phyloP scores from a whole-genome alignment of 2,797 vertebrate genomes.

The Pipistrellus nathusii region DNA sequence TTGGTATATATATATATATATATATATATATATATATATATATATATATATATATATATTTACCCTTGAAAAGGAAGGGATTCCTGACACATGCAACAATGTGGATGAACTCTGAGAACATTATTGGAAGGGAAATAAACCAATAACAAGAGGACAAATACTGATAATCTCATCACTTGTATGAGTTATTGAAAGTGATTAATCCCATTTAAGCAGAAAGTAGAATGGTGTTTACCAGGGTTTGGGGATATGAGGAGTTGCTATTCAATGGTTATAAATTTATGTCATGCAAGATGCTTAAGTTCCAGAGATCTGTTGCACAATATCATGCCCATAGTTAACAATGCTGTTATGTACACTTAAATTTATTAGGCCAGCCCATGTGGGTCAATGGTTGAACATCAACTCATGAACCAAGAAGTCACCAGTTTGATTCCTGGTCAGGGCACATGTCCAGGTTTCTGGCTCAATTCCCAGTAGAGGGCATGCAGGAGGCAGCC shows the following conservation, averaged over 20 bases:
- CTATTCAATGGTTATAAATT: background rate
- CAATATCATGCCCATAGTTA: no score
- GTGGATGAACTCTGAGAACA: background rate
- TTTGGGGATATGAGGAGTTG: rapidly evolving
- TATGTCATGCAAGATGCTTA: background rate
- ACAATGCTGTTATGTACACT: background rate
- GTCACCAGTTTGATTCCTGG: no score
- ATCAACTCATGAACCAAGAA: no score
- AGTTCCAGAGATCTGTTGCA: background rate
- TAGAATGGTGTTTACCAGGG: background rate
- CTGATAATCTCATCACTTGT: background rate
- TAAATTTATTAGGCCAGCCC: background rate
- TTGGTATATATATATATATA: no score
- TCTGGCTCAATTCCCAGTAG: no score
- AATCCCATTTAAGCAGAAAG: background rate
- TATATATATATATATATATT: background rate
- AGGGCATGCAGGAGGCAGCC: no score
- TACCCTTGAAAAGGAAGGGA: background rate
- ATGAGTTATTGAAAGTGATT: background rate
- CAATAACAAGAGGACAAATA: background rate
- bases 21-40: no score
- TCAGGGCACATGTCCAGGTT: no score
- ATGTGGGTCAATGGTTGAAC: no score
- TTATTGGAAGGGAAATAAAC: background rate
- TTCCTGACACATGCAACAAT: no score